Evolutionary conservation across 2,113 vertebrate species (phyloP), one percentile per base, ranked within the genome.

Genomic region (Campylomormyrus tamandua): DNA sequence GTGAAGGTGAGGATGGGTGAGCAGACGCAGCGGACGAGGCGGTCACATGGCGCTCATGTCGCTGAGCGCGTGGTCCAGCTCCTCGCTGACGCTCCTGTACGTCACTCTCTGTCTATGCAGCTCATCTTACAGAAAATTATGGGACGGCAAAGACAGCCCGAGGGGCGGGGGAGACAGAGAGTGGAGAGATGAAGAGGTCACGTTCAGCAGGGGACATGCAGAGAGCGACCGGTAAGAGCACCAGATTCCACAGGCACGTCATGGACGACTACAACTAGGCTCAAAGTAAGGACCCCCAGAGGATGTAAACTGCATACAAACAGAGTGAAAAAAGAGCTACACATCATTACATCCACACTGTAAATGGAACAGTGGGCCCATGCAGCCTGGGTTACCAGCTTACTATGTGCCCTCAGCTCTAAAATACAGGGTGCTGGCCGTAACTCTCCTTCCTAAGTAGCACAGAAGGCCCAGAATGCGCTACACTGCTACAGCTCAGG

Each of bases 31-130:
- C 74, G 88, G 92, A 93, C 93, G 92, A 89, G 90, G 89, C 93
- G 96, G 96, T 97, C 97, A 98, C 97, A 97, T 97, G 95, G 97
- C 97, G 93, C 97, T 97, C 97, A 98, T 97, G 90, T 98, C 97
- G 89, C 97, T 98, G 96, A 98, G 97, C 94, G 97, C 96, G 93
- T 97, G 96, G 96, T 98, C 97, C 96, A 98, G 95, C 96, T 97
- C 97, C 95, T 98, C 97, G 93, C 97, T 98, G 97, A 97, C 97
- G 93, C 97, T 97, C 95, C 98, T 98, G 97, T 97, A 97, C 97
- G 97, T 98, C 95, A 97, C 96, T 96, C 97, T 98, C 97, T 98
- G 97, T 96, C 97, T 95, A 89, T 98, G 98, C 88, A 98, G 94
- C 95, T 98, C 97, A 93, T 98, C 97, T 98, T 90, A 70, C 93